Evolutionary conservation across 2,888 invertebrate species (phyloP), one percentile per base, ranked within the genome.

Genomic region (Bruchidius siliquastri): DNA sequence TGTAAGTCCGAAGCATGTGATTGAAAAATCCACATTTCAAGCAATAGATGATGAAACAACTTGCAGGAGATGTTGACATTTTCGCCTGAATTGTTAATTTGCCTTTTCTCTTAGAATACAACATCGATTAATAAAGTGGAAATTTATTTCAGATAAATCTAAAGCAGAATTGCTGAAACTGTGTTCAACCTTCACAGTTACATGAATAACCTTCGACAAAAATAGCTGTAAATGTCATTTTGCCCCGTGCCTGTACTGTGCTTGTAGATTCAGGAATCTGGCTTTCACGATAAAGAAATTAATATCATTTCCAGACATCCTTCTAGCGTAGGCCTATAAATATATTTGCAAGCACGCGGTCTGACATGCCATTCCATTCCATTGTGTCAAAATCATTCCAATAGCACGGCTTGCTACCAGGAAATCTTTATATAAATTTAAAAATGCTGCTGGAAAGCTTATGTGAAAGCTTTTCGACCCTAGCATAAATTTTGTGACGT

Each of bases 391-490:
- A 74, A 72, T 69, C 74, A 74, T 74, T 71, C 74, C 72, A 73
- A 73, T 72, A 72, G 71, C 73, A 73, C 30, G 67, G 18, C 49
- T 49, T 8, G 18, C 49, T 49, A 49, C 13, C 49, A 68, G 72
- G 74, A 73, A 73, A 72, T 73, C 73, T 74, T 76, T 73, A 74
- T 75, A 76, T 75, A 75, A 71, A 77, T 75, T 72, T 74, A 74
- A 73, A 75, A 74, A 76, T 73, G 74, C 73, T 70, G 73, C 74
- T 72, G 73, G 71, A 71, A 73, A 76, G 73, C 71, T 71, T 76
- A 75, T 76, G 77, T 76, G 74, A 77, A 76, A 76, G 76, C 75
- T 77, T 77, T 77, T 74, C 73, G 74, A 73, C 74, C 72, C 70
- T 66, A 72, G 75, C 75, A 77, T 77, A 76, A 77, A 77, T 77